Base-by-base conservation (phyloP, 2,113 vertebrate genomes). In the Chloebia gouldiae region DNA sequence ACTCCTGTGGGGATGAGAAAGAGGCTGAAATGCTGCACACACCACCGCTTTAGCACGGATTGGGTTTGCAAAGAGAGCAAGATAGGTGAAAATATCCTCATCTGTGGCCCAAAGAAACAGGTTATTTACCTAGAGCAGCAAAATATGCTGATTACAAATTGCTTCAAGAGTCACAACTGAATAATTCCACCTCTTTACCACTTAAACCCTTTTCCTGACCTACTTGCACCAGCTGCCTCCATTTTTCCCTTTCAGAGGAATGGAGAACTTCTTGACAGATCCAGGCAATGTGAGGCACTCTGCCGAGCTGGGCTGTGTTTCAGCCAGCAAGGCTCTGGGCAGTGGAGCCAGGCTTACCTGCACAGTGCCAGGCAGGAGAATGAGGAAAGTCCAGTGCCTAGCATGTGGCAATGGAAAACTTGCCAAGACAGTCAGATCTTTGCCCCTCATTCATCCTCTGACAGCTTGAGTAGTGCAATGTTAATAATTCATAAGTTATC, bases 401-500 rank as follows among this genome's bases (percentile, higher is more conserved):
- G 49, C 30, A 49, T 59, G 66, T 25, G 31, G 81, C 54, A 73
- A 7, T 1, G 45, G 17, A 54, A 81, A 92, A 83, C 10, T 56
- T 73, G 47, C 35, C 81, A 78, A 33, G 37, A 78, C 0, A 0
- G 56, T 54, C 44, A 88, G 15, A 63, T 49, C 49, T 75, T n/a
- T 70, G 15, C 28, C 22, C 31, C 56, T 96, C 76, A n/a, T 66
- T 88, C 84, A 90, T 70, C 54, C 75, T 75, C 56, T 91, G 93
- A 92, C 69, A 91, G 76, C 42, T 86, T 47, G 59, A 95, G 91
- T 82, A 84, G 75, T 30, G 24, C 11, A 0, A 40, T 7, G 22
- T 95, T 90, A 96, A 96, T 96, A 92, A 96, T 96, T 93, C 60
- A 93, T 72, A 54, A 85, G n/a, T 81, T 91, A 90, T 79, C 82